Evolutionary conservation across 2,797 vertebrate genomes (phyloP).

Genomic region (Tokudaia muenninki): DNA sequence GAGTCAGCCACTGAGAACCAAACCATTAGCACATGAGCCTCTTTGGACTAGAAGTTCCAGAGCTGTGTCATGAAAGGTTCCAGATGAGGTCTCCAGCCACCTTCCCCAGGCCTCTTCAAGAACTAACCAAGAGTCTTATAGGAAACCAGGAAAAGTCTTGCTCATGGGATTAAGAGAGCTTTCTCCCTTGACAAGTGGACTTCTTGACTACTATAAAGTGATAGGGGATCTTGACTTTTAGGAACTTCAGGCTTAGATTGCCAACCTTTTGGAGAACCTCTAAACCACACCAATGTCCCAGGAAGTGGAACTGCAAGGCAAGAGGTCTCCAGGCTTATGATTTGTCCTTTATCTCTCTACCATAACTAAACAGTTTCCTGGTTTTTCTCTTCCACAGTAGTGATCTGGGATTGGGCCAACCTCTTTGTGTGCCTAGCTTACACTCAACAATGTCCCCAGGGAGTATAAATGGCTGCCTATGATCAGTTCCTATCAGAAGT

Average conservation of each 20-base stretch:
- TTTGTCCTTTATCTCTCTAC: not conserved
- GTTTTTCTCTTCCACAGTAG: not conserved
- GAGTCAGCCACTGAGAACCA: not conserved
- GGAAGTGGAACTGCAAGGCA: not conserved
- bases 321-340: not conserved
- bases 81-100: not conserved
- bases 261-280: not conserved
- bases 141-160: not conserved
- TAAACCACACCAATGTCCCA: not conserved
- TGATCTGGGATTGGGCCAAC: not conserved
- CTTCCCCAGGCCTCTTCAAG: not conserved
- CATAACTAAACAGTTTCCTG: not conserved
- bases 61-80: not conserved
- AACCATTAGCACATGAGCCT: not conserved
- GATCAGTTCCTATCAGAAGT: not conserved
- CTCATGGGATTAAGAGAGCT: not conserved
- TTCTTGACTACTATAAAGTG: not conserved
- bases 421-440: not conserved
- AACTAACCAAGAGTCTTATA: not conserved
- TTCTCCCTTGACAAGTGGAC: not conserved
- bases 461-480: not conserved
- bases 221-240: not conserved
- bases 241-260: no score
- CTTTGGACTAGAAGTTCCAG: not conserved
- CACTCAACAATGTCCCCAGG: not conserved